These are phyloP conservation scores for Doryteuthis pealeii DNA, from an alignment of 1,140 invertebrate genomes.

Conservation along the genomic window DNA sequence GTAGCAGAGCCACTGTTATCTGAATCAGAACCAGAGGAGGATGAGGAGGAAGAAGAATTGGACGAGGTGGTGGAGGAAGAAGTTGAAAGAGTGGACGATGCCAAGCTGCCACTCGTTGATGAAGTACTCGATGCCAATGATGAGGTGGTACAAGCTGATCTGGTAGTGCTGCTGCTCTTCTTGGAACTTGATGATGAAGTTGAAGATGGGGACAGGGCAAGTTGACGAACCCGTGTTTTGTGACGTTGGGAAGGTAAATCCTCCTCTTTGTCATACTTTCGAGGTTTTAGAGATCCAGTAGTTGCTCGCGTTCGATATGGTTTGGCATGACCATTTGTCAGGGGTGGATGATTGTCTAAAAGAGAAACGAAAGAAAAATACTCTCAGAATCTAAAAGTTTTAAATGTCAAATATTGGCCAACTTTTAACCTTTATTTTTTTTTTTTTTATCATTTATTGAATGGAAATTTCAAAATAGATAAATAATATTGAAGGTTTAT, in stretches of 20 bases:
- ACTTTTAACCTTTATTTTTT: neutral
- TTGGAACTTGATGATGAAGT: neutral
- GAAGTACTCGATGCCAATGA: neutral
- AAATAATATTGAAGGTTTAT: too few species aligned
- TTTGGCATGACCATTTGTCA: constrained; percentile 31
- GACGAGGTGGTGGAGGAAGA: neutral
- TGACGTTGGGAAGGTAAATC: constrained; percentile 29
- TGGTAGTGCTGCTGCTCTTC: constrained; percentile 3
- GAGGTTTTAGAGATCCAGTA: constrained; percentile 37
- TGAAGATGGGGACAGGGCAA: neutral
- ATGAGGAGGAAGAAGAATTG: neutral
- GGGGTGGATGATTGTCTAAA: constrained; percentile 23
- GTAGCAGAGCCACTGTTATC: neutral
- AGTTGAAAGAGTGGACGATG: neutral
- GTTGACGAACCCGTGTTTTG: constrained; percentile 14
- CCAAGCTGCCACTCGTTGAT: neutral
- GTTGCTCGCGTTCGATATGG: constrained; percentile 34
- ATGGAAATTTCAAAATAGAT: constrained; percentile 18
- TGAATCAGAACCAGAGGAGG: neutral
- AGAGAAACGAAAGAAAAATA: constrained; percentile 7
- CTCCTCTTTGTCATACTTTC: constrained; percentile 33
- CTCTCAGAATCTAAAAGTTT: too few species aligned
- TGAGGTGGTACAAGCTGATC: constrained; percentile 1
- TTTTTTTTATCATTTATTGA: constrained; percentile 15
- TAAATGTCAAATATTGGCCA: too few species aligned